Conservation (phyloP, 2,888 invertebrate genomes). For the Galeruca laticollis region DNA sequence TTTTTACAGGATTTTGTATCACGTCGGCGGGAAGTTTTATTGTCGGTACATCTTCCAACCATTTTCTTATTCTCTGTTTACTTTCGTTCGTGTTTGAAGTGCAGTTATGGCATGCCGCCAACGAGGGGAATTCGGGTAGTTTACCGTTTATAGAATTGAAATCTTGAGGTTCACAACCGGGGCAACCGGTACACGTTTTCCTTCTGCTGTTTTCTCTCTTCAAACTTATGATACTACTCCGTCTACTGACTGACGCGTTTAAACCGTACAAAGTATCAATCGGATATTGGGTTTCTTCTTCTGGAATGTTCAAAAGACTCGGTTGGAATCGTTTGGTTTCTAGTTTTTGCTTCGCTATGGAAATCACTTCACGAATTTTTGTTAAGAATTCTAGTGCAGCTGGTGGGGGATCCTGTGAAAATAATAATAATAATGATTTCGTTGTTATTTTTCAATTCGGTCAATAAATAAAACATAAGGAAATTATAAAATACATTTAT, state of each 20-base stretch:
- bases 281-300: slow-evolving; percentile 75
- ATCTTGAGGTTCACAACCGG: slow-evolving; percentile 72
- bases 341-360: slow-evolving; percentile 91
- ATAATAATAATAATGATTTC: too few species aligned
- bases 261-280: slow-evolving; percentile 69
- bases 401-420: slow-evolving; percentile 85
- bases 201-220: slow-evolving; percentile 75
- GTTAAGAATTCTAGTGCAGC: slow-evolving; percentile 90
- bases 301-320: slow-evolving; percentile 82
- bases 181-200: slow-evolving; percentile 75
- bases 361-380: slow-evolving; percentile 91
- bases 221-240: slow-evolving; percentile 71
- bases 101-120: slow-evolving; percentile 70
- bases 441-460: too few species aligned
- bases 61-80: slow-evolving; percentile 80
- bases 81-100: slow-evolving; percentile 72
- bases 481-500: slow-evolving; percentile 25
- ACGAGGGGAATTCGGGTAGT: slow-evolving; percentile 62
- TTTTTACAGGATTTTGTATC: slow-evolving; percentile 17
- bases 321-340: slow-evolving; percentile 84
- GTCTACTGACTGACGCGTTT: slow-evolving; percentile 65
- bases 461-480: neutral
- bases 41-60: slow-evolving; percentile 80
- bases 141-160: slow-evolving; percentile 60
- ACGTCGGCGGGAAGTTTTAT: slow-evolving; percentile 49